Percentiles rank a stretch among this genome's conserved stretches.
These are phyloP conservation scores for Calliphora vomitoria DNA, from an alignment of 2,888 invertebrate genomes.

Conservation along the genomic window DNA sequence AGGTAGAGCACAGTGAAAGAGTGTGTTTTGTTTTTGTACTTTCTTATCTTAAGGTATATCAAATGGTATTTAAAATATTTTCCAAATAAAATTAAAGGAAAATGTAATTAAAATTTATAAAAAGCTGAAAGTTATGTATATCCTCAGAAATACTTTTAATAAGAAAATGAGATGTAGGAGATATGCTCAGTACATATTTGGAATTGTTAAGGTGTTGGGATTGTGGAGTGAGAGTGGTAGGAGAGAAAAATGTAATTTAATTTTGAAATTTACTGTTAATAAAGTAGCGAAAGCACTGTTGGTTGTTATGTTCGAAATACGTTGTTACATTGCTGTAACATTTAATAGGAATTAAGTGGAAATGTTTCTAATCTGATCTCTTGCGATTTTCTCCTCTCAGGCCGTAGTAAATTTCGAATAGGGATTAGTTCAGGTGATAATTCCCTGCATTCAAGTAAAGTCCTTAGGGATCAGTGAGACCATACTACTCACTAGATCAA, in stretches of 20 bases:
- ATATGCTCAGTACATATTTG: background rate
- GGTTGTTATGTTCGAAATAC: background rate
- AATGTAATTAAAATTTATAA: slow-evolving; percentile 68
- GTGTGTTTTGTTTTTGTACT: slow-evolving; percentile 52
- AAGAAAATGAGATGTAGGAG: slow-evolving; percentile 40
- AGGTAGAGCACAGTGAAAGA: slow-evolving; percentile 1
- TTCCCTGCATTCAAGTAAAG: no score
- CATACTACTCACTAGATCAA: no score
- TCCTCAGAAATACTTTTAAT: slow-evolving; percentile 25
- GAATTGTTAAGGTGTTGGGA: background rate
- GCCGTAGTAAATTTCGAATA: no score
- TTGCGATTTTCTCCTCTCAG: no score
- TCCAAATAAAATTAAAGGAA: slow-evolving; percentile 59
- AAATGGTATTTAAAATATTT: slow-evolving; percentile 72
- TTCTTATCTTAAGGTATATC: slow-evolving; percentile 70
- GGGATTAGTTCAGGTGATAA: no score
- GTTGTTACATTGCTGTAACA: background rate
- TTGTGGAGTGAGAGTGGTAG: background rate
- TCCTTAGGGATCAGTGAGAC: no score
- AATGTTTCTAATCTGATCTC: no score
- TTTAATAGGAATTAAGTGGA: background rate
- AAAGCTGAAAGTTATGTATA: slow-evolving; percentile 36
- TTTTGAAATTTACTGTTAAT: slow-evolving; percentile 18
- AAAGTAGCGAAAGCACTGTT: background rate
- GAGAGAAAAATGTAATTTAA: slow-evolving; percentile 18